Evolutionary conservation across 1,140 invertebrate genomes (phyloP).

Genomic region (Tyrophagus putrescentiae): DNA sequence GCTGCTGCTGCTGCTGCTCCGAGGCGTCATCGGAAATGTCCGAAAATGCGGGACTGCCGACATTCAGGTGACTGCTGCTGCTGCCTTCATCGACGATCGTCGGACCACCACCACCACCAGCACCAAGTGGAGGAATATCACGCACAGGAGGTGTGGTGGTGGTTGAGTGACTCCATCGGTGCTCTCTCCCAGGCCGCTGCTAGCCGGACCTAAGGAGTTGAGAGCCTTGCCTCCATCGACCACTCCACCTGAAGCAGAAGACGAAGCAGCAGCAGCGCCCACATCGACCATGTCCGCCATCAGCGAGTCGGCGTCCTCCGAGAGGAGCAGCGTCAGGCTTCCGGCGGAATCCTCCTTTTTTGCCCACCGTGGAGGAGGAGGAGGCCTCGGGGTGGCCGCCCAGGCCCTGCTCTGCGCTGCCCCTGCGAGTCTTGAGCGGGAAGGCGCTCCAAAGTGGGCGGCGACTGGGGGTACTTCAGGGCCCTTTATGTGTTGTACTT

Average conservation of each 20-base stretch:
- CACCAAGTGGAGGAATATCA: no score
- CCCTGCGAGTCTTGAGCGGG: constrained; percentile 22
- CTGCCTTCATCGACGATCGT: not conserved
- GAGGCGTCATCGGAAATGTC: constrained; percentile 72
- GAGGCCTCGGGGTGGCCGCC: constrained; percentile 21
- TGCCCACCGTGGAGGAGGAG: constrained; percentile 42
- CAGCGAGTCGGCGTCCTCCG: constrained; percentile 22
- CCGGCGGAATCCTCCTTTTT: constrained; percentile 52
- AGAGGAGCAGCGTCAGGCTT: constrained; percentile 26
- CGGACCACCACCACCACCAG: not conserved
- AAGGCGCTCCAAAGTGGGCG: constrained; percentile 47
- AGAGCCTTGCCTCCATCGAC: no score
- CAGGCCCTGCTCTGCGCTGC: no score
- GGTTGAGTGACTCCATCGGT: not conserved
- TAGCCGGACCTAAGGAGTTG: not conserved
- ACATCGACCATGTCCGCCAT: not conserved
- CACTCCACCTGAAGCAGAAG: no score
- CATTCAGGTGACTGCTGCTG: constrained; percentile 38
- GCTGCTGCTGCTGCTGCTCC: no score
- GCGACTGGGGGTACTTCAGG: constrained; percentile 83
- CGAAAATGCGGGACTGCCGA: constrained; percentile 82
- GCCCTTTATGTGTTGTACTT: constrained; percentile 94
- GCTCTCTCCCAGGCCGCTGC: not conserved
- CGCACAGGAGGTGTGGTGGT: no score
- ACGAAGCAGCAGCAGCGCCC: not conserved